Percentiles rank a stretch among this genome's conserved stretches.
Evolutionary conservation across 2,113 vertebrate genomes (phyloP).

Genomic region (Corvus cornix): DNA sequence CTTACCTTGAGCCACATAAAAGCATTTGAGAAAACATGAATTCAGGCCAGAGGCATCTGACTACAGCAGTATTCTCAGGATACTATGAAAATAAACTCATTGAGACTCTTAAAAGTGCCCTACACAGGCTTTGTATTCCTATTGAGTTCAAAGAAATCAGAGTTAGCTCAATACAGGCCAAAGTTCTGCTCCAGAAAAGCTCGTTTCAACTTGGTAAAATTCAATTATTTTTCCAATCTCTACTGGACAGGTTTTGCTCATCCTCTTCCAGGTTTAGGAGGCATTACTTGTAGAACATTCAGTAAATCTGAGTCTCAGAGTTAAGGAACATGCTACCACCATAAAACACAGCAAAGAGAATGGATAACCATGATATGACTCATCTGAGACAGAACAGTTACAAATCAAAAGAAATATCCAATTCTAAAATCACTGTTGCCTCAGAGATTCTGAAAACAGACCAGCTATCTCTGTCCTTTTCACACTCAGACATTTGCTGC

Average conservation of each 20-base stretch:
- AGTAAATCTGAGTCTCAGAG: neutral
- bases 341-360: neutral
- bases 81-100: neutral
- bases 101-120: neutral
- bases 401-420: neutral
- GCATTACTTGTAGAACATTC: neutral
- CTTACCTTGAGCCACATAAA: neutral
- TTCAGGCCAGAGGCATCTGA: neutral
- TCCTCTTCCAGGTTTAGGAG: neutral
- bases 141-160: neutral
- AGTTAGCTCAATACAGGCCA: neutral
- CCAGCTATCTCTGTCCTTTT: neutral
- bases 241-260: neutral
- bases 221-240: neutral
- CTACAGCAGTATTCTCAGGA: neutral
- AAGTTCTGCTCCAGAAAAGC: neutral
- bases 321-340: neutral
- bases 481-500: neutral
- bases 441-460: neutral
- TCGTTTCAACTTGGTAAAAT: neutral
- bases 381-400: neutral
- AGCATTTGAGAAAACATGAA: neutral
- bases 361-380: neutral
- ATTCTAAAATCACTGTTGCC: neutral
- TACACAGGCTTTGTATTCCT: neutral